phyloP scores from a whole-genome alignment of 2,888 invertebrate genomes.

The Diarsia dahlii region DNA sequence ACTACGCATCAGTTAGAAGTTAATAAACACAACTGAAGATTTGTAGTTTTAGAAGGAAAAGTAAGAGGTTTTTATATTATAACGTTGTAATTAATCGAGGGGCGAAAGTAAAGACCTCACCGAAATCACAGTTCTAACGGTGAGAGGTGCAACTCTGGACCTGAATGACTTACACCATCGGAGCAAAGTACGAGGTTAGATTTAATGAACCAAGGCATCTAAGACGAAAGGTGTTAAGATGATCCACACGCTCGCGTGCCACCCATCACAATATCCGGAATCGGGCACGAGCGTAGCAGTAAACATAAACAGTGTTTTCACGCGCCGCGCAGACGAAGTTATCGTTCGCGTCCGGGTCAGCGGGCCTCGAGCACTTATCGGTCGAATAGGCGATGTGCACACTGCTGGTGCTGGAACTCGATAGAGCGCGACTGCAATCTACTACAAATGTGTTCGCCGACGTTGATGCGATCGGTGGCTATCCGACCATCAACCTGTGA shows the following conservation, averaged over 20 bases:
- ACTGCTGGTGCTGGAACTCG: slow-evolving; percentile 25
- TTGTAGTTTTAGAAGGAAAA: background rate
- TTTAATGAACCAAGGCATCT: slow-evolving; percentile 1
- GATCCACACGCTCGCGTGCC: slow-evolving; percentile 48
- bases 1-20: background rate
- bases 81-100: background rate
- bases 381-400: slow-evolving; percentile 51
- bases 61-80: background rate
- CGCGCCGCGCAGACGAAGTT: slow-evolving; percentile 81
- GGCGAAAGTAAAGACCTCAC: background rate
- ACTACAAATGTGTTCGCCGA: slow-evolving; percentile 10
- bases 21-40: background rate
- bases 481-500: slow-evolving; percentile 4
- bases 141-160: background rate
- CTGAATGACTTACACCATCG: background rate
- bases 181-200: slow-evolving; percentile 6
- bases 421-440: slow-evolving; percentile 32
- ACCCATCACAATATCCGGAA: slow-evolving; percentile 64
- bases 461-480: slow-evolving; percentile 37
- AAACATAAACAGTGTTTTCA: slow-evolving; percentile 80
- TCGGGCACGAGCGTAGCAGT: slow-evolving; percentile 72
- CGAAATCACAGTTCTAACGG: background rate
- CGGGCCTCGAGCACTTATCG: slow-evolving; percentile 65
- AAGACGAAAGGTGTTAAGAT: slow-evolving; percentile 35
- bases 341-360: slow-evolving; percentile 84